Base-by-base conservation (phyloP, 37 sponge, comb jelly and placozoan species). In the Agelas oroides region DNA sequence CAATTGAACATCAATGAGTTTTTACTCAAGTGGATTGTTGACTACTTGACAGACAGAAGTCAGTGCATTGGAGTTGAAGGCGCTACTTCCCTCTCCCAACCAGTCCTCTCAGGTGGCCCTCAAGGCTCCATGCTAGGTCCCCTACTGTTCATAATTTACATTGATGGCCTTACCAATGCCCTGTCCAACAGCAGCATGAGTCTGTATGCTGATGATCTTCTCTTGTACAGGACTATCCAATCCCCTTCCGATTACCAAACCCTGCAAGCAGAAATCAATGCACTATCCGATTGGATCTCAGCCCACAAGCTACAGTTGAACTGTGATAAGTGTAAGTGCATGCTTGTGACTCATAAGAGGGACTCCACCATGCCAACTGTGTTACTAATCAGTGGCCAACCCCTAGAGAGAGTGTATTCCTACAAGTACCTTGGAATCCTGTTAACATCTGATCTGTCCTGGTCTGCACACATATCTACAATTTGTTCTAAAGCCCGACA, bases 101-200 rank as follows among this genome's bases (percentile, higher is more conserved):
- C 65, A 2, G 80, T 79, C 32, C 27, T 62, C n/a, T 79, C 80
- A 11, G 80, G 80, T 2, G 66, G 62, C 1, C 80, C 80, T 30
- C 80, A 79, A 32, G 80, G 80, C 23, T 66, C 67, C 35, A 53
- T 79, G 3, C 67, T 79, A 6, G 80, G 80, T 19, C 80, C 80
- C 46, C 30, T 79, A n/a, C 67, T 79, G 40, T 79, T 79, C 35
- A 27, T 79, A 18, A 64, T 79, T 6, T 79, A 66, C 31, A 79
- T 79, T n/a, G 31, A 79, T 65, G 80, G 31, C 63, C 21, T 79
- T 25, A 16, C 53, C 28, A n/a, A 16, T 2, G 61, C 18, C 15
- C 76, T 25, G 25, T 19, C 15, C 28, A 66, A 41, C 52, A 33
- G 53, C n/a, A 30, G n/a, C 31, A 20, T 62, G 11, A 35, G 19